Percentiles rank a stretch among this genome's conserved stretches.
Evolutionary conservation across 2,888 invertebrate species (phyloP).

Genomic region (Meliscaeva auricollis): DNA sequence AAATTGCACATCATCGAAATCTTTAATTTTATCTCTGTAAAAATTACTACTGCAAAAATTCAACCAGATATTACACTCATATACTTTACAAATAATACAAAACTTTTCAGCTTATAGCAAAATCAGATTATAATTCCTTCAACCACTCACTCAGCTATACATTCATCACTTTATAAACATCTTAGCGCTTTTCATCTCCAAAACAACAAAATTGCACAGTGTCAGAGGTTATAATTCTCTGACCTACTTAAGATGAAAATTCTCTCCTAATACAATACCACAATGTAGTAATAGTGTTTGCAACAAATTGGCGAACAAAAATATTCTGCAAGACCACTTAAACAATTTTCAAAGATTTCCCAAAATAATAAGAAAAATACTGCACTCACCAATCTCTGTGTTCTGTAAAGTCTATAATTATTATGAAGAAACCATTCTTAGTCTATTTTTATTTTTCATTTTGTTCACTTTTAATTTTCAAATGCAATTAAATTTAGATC

Average conservation of each 20-base stretch:
- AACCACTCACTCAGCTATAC: background rate
- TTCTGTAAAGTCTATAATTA: conserved; percentile 56
- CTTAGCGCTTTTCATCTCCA: background rate
- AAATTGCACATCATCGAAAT: no score
- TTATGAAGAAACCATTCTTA: conserved; percentile 58
- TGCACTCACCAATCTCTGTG: conserved; percentile 1
- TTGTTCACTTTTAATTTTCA: background rate
- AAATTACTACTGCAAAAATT: no score
- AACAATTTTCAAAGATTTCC: conserved; percentile 66
- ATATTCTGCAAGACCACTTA: conserved; percentile 67
- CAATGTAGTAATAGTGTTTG: conserved; percentile 29
- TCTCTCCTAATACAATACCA: conserved; percentile 60
- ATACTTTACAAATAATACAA: no score
- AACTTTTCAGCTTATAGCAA: no score
- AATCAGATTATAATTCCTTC: background rate
- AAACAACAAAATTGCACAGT: conserved; percentile 35
- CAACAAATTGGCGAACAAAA: conserved; percentile 49
- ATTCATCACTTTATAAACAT: background rate
- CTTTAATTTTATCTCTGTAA: no score
- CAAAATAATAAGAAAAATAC: conserved; percentile 39
- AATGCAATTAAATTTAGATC: conserved; percentile 64
- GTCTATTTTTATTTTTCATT: conserved; percentile 48
- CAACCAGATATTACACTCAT: no score
- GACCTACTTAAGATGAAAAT: conserved; percentile 59
- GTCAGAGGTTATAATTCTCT: conserved; percentile 70